These are phyloP conservation scores for Alaudala cheleensis DNA, from an alignment of 2,113 vertebrate genomes.

Conservation along the genomic window DNA sequence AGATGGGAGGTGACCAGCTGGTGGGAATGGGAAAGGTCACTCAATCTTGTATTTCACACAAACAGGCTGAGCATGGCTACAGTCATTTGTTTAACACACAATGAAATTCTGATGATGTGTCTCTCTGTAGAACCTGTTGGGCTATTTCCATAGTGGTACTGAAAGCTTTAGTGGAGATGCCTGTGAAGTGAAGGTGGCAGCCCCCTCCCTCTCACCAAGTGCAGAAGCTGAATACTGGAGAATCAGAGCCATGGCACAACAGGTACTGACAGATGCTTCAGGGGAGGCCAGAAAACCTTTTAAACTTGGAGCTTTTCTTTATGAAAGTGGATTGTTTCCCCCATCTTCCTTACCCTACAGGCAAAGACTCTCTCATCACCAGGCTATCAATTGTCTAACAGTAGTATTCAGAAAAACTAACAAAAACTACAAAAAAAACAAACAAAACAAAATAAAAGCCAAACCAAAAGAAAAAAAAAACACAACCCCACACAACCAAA, in stretches of 20 bases:
- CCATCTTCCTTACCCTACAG: background rate
- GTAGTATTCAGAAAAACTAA: background rate
- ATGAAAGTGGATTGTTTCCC: background rate
- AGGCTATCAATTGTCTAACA: background rate
- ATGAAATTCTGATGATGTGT: slow-evolving; percentile 26
- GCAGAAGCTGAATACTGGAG: slow-evolving; percentile 97
- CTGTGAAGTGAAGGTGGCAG: slow-evolving; percentile 96
- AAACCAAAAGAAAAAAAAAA: background rate
- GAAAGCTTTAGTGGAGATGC: slow-evolving; percentile 94
- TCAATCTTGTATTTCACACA: background rate
- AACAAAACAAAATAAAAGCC: too few relatives aligned
- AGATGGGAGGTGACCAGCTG: background rate
- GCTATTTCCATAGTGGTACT: slow-evolving; percentile 92
- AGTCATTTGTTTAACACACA: background rate
- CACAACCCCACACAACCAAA: too few relatives aligned
- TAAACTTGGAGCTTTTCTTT: background rate
- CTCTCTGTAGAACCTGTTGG: slow-evolving; percentile 86
- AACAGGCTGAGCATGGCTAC: background rate
- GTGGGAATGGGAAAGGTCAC: background rate
- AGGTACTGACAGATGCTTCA: slow-evolving; percentile 75
- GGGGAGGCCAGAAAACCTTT: background rate
- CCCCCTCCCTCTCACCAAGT: slow-evolving; percentile 87
- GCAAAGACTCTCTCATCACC: background rate
- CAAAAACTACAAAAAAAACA: background rate
- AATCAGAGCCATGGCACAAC: slow-evolving; percentile 97